phyloP scores from a whole-genome alignment of 2,888 invertebrate genomes.

The Heliconius erato region DNA sequence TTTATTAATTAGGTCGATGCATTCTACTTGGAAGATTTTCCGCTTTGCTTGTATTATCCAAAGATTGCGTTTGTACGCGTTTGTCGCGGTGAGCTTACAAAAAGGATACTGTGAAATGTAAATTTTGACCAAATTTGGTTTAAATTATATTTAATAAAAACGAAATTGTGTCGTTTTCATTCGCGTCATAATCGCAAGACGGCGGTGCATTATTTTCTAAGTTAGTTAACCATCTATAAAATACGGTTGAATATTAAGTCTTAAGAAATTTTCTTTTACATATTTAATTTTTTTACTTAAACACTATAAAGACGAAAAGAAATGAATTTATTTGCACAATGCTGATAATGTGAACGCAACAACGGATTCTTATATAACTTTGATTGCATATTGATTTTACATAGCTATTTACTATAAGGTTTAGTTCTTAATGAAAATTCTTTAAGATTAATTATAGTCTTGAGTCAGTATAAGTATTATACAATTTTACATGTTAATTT shows the following conservation, averaged over 20 bases:
- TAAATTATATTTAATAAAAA: not conserved
- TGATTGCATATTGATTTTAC: conserved; percentile 55
- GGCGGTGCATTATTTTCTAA: conserved; percentile 2
- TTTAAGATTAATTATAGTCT: conserved; percentile 63
- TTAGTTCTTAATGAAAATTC: conserved; percentile 68
- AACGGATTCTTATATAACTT: conserved; percentile 61
- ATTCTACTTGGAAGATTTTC: not conserved
- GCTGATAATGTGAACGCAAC: conserved; percentile 61
- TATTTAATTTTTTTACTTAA: not conserved
- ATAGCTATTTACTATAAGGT: conserved; percentile 76
- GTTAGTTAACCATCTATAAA: conserved; percentile 3
- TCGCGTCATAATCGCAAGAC: not conserved
- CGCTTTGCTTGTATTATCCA: not conserved
- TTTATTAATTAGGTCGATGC: not conserved
- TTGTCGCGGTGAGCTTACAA: not conserved
- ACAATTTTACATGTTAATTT: conserved; percentile 45
- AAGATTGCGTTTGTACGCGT: not conserved
- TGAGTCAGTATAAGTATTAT: conserved; percentile 77
- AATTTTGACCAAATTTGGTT: not conserved
- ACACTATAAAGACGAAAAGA: not conserved
- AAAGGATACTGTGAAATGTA: not conserved
- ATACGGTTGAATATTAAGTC: not conserved
- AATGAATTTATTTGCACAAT: conserved; percentile 41
- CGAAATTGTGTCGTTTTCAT: not conserved
- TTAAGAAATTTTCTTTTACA: not conserved